phyloP scores from a whole-genome alignment of 1,140 invertebrate genomes.

The Eupristina koningsbergeri region DNA sequence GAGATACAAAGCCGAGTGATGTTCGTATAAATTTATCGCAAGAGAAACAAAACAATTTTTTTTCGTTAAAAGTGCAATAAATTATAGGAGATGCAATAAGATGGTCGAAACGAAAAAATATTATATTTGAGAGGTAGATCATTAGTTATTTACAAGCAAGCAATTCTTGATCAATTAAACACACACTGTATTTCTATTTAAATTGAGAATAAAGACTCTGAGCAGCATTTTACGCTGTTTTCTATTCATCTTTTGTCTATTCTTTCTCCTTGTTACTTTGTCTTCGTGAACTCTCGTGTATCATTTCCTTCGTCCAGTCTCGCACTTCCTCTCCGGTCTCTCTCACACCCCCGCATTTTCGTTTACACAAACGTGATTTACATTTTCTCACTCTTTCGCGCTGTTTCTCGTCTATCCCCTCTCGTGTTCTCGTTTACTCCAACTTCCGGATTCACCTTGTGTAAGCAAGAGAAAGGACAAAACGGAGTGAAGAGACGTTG shows the following conservation, averaged over 20 bases:
- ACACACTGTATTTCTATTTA: no score
- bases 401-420: neutral
- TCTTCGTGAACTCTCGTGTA: slow-evolving; percentile 7
- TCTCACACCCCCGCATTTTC: neutral
- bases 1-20: no score
- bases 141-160: no score
- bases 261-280: neutral
- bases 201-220: neutral
- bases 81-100: no score
- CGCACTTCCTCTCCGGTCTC: neutral
- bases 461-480: slow-evolving; percentile 2
- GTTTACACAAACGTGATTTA: slow-evolving; percentile 25
- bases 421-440: slow-evolving; percentile 1
- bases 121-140: no score
- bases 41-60: no score
- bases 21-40: no score
- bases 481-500: neutral
- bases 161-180: neutral
- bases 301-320: slow-evolving; percentile 15
- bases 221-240: neutral
- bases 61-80: no score
- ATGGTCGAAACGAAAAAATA: no score
- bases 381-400: neutral
- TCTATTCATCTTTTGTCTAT: neutral
- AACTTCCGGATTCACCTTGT: slow-evolving; percentile 16